A percentile compares a stretch with the other conserved stretches of the same genome.
These are phyloP conservation scores for Climacteris rufus DNA, from an alignment of 2,113 vertebrate species.

Conservation along the genomic window DNA sequence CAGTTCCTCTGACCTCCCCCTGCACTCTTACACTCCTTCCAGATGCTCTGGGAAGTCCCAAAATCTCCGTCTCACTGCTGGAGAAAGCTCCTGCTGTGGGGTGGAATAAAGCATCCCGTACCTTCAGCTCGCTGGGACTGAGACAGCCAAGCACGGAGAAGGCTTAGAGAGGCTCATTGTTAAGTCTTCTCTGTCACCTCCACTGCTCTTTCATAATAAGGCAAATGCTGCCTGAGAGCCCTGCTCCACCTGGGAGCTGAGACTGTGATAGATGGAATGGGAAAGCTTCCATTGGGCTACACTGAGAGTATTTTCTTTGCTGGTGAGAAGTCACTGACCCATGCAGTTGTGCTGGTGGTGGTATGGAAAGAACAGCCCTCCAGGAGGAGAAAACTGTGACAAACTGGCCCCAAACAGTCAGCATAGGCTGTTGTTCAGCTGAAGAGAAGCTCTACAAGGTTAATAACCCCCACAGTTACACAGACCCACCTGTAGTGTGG, in stretches of 20 bases:
- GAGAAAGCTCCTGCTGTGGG: not conserved
- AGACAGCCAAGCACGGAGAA: not conserved
- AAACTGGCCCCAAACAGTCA: not conserved
- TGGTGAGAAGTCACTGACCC: not conserved
- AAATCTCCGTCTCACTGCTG: not conserved
- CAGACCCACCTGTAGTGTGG: not conserved
- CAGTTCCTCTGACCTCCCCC: not conserved
- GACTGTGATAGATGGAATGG: not conserved
- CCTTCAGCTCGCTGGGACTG: fast-evolving
- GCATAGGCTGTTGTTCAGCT: not conserved
- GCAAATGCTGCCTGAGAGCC: not conserved
- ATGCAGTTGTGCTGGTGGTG: fast-evolving
- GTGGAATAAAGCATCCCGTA: not conserved
- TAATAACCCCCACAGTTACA: not conserved
- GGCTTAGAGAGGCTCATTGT: not conserved
- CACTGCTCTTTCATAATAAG: not conserved
- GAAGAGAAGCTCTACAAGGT: not conserved
- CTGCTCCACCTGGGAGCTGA: not conserved
- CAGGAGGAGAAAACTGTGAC: not conserved
- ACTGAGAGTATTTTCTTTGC: not conserved
- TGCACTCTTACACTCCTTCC: not conserved
- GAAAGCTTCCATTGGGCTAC: not conserved
- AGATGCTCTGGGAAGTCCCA: not conserved
- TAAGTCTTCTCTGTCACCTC: not conserved
- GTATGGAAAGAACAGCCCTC: not conserved